Evolutionary conservation across 2,797 vertebrate genomes (phyloP), one percentile per base, ranked within the genome.

Genomic region (Triplophysa yarkandensis): DNA sequence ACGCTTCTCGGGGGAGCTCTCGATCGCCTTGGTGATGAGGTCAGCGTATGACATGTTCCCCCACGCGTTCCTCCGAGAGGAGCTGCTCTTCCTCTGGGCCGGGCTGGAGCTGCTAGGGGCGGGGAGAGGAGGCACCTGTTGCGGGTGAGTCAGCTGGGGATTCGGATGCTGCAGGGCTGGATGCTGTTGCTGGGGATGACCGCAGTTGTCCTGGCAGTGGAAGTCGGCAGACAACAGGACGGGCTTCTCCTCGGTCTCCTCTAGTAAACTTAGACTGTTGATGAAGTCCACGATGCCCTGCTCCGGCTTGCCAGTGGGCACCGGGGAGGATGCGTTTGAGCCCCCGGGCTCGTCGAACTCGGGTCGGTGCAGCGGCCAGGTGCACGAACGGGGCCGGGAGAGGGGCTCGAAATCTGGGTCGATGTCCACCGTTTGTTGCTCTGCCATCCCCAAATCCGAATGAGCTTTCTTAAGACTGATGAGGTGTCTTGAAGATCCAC

Each of bases 31-130:
- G 76, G 95, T 97, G 88, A 99, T 99, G 85, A 99, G 95, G 87
- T 99, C 97, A 1, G 97, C 96, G 83, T 99, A 98, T 4, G 96
- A 98, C 92, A 98, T 92, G 92, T 98, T 99, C 70, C 97, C 97
- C 97, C 96, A 99, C 41, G 96, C 96, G 89, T 98, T 98, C 13
- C 96, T 92, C 0, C 97, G 95, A 67, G 96, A 98, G 69, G 96
- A 96, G 87, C 94, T 95, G 91, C 94, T 95, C 88, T 98, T 98
- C 84, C 95, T 95, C 86, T 94, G 95, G 14, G 86, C 85, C 10
- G 90, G 28, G 76, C 65, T 23, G 88, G 86, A 25, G 90, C 85
- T 19, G 70, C 52, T 4, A 19, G 93, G 86, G 8, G 92, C 84
- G 36, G 92, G 89, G 4, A 92, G 86, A 0, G 91, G 85, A n/a